These are phyloP conservation scores for Parnassius orleans DNA, from an alignment of 2,888 invertebrate genomes.

Conservation along the genomic window DNA sequence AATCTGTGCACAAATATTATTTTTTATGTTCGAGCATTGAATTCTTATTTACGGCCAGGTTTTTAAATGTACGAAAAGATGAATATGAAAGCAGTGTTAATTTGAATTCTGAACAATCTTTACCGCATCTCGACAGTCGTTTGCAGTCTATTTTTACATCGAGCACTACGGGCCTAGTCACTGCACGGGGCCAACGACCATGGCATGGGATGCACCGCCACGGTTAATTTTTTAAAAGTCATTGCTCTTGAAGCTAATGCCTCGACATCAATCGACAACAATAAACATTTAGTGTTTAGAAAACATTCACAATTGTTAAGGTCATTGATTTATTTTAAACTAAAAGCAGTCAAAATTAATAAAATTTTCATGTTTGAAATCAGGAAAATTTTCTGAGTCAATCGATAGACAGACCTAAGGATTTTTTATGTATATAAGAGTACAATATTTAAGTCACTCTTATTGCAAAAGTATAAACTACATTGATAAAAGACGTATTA, in stretches of 20 bases:
- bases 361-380: too few species aligned
- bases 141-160: conserved; percentile 64
- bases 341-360: neutral
- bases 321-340: neutral
- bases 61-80: conserved; percentile 11
- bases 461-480: too few species aligned
- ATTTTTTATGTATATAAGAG: too few species aligned
- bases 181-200: conserved; percentile 64
- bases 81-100: conserved; percentile 12
- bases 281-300: conserved; percentile 33
- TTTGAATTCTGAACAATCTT: conserved; percentile 20
- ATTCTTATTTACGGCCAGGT: neutral
- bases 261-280: conserved; percentile 36
- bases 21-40: too few species aligned
- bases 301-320: conserved; percentile 15
- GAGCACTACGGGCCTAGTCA: conserved; percentile 47
- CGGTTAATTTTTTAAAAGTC: conserved; percentile 66
- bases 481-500: too few species aligned
- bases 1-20: too few species aligned
- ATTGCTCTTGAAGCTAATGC: conserved; percentile 55
- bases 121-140: conserved; percentile 42
- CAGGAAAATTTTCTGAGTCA: too few species aligned
- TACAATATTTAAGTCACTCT: too few species aligned
- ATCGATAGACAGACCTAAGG: too few species aligned
- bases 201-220: conserved; percentile 55